Conservation (phyloP, 1,140 invertebrate genomes). For the Tribolium madens region DNA sequence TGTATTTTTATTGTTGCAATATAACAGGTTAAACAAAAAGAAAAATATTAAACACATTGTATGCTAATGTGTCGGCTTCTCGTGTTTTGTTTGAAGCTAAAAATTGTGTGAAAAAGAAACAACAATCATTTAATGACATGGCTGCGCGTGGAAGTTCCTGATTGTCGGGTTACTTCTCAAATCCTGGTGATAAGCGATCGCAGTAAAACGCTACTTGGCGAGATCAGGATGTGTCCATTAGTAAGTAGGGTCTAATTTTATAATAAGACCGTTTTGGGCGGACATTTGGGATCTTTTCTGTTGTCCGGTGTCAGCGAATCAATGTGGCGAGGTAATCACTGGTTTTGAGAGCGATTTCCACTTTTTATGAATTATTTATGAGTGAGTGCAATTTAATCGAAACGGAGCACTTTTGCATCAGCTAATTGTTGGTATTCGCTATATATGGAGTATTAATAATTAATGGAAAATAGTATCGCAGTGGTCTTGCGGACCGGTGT, state of each 20-base stretch:
- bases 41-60: neutral
- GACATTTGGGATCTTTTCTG: neutral
- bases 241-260: slow-evolving; percentile 37
- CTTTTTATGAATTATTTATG: slow-evolving; percentile 36
- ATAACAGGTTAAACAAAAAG: neutral
- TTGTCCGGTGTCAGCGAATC: slow-evolving; percentile 7
- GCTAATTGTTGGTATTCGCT: slow-evolving; percentile 14
- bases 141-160: slow-evolving; percentile 29
- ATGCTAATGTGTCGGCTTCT: neutral
- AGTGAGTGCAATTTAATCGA: slow-evolving; percentile 17
- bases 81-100: neutral
- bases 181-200: slow-evolving; percentile 34
- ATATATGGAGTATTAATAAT: slow-evolving; percentile 15
- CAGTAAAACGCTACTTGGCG: slow-evolving; percentile 31
- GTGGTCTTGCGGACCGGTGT: slow-evolving; percentile 28
- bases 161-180: slow-evolving; percentile 33
- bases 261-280: slow-evolving; percentile 2
- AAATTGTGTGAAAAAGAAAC: slow-evolving; percentile 10
- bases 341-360: neutral
- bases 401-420: neutral
- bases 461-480: slow-evolving; percentile 26
- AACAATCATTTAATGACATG: slow-evolving; percentile 35
- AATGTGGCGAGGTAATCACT: neutral
- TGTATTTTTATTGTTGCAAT: neutral
- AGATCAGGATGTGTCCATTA: slow-evolving; percentile 37